Conservation (phyloP, 2,888 invertebrate species). For the Agrenia bidenticulata region DNA sequence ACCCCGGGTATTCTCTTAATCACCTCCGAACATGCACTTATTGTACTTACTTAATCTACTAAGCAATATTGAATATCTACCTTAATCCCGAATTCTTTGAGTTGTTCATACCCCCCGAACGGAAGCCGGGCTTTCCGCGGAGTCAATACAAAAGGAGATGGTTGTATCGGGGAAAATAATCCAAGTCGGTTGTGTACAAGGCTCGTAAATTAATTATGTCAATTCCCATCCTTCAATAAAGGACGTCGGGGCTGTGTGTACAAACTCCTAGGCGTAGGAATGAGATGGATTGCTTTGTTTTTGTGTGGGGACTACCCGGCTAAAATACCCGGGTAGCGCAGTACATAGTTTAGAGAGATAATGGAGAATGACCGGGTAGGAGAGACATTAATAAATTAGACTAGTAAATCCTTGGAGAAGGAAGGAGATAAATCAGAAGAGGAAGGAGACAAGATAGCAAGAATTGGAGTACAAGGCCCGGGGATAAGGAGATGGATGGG, state of each 20-base stretch:
- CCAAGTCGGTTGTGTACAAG: no score
- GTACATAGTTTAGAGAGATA: no score
- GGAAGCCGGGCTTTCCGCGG: no score
- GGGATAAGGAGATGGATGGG: background rate
- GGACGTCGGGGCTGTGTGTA: no score
- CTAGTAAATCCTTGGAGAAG: conserved; percentile 13
- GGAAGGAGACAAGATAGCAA: background rate
- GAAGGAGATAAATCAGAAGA: background rate
- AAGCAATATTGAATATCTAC: no score
- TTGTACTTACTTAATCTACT: no score
- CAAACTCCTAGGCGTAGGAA: background rate
- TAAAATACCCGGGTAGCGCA: background rate
- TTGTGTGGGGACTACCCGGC: background rate
- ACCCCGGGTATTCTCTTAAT: background rate
- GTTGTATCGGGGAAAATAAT: no score
- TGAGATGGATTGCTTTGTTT: background rate
- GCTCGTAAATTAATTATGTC: conserved; percentile 36
- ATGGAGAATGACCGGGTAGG: background rate
- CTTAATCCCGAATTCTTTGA: background rate
- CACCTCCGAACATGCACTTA: background rate
- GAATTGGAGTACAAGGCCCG: background rate
- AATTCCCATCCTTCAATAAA: conserved; percentile 21
- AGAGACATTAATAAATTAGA: conserved; percentile 16
- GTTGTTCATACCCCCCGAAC: background rate
- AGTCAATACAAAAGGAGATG: no score